Percentiles rank a stretch among this genome's conserved stretches.
These are phyloP conservation scores for Holothuria leucospilota DNA, from an alignment of 53 echinoderm and acorn worm species.

Conservation along the genomic window DNA sequence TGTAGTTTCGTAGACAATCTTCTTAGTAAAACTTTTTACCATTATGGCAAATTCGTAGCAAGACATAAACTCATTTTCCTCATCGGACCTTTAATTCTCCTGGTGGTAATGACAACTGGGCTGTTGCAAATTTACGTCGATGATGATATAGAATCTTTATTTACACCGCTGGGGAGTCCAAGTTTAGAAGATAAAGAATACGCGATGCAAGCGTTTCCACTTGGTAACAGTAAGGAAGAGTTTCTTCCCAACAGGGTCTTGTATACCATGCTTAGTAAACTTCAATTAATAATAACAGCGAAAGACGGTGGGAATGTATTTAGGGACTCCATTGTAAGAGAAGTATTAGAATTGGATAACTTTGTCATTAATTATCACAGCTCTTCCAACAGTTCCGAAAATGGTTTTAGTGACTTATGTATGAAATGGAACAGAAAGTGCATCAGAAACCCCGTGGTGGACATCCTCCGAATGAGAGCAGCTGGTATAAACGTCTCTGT, in stretches of 20 bases:
- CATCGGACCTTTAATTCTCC: slow-evolving; percentile 70
- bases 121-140: slow-evolving; percentile 72
- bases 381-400: slow-evolving; percentile 24
- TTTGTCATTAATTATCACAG: slow-evolving; percentile 41
- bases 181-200: slow-evolving; percentile 68
- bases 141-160: slow-evolving; percentile 87
- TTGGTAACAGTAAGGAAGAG: slow-evolving; percentile 76
- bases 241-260: slow-evolving; percentile 88
- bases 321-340: slow-evolving; percentile 65
- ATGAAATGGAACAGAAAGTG: slow-evolving; percentile 84
- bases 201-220: slow-evolving; percentile 64
- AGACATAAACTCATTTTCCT: slow-evolving; percentile 77
- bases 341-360: slow-evolving; percentile 72
- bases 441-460: slow-evolving; percentile 75
- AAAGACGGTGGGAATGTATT: slow-evolving; percentile 76
- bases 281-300: slow-evolving; percentile 74
- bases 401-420: slow-evolving; percentile 66
- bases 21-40: slow-evolving; percentile 79
- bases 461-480: slow-evolving; percentile 66
- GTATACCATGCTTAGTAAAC: slow-evolving; percentile 71
- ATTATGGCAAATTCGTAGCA: slow-evolving; percentile 79
- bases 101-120: slow-evolving; percentile 70
- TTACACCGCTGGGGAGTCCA: slow-evolving; percentile 82
- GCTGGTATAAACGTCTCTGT: slow-evolving; percentile 61
- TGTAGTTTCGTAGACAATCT: slow-evolving; percentile 78